Conservation (phyloP, 2,113 vertebrate genomes). For the Oxyura jamaicensis region DNA sequence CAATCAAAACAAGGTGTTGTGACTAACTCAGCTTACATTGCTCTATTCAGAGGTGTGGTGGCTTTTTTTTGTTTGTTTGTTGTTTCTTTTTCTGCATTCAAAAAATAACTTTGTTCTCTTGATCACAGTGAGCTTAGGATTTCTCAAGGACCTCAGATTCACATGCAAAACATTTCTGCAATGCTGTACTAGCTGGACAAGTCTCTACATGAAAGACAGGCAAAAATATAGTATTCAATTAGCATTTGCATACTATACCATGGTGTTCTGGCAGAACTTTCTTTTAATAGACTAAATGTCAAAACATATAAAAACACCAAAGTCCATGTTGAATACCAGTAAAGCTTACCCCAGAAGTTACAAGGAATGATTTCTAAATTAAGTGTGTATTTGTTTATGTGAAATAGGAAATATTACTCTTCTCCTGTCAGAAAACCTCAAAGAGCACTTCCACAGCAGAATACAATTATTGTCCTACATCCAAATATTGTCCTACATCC, state of each 20-base stretch:
- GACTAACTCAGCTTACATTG: fast-evolving
- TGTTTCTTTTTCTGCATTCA: neutral
- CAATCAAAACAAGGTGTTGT: neutral
- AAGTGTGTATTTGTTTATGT: neutral
- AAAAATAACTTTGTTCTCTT: neutral
- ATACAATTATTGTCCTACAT: neutral
- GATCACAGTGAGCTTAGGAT: neutral
- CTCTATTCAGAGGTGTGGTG: neutral
- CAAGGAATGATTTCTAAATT: neutral
- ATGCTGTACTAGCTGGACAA: neutral
- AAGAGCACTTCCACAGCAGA: neutral
- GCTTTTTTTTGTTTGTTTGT: neutral
- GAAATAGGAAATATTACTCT: neutral
- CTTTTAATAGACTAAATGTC: neutral
- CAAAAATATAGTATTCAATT: neutral
- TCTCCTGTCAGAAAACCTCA: neutral
- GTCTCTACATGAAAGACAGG: neutral
- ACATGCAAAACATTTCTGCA: neutral
- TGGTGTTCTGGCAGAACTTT: neutral
- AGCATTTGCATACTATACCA: neutral
- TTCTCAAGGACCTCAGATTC: neutral
- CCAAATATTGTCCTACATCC: too few relatives aligned
- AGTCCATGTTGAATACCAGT: neutral
- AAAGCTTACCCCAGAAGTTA: neutral
- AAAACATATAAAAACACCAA: neutral